Percentiles rank a stretch among this genome's conserved stretches.
phyloP scores from a whole-genome alignment of 2,113 vertebrate species.

The Amphiprion ocellaris region DNA sequence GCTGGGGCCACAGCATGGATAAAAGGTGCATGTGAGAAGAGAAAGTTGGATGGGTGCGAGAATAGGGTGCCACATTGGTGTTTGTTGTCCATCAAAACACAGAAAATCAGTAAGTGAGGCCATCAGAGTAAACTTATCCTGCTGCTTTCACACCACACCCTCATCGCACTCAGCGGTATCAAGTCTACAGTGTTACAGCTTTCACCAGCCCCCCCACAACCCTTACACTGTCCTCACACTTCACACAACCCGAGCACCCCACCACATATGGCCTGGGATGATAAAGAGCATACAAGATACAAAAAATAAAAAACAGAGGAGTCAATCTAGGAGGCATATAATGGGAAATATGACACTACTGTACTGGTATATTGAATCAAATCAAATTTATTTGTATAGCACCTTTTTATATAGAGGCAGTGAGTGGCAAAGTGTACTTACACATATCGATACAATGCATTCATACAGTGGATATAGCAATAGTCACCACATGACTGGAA shows the following conservation, averaged over 20 bases:
- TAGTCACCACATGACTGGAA: too few species aligned
- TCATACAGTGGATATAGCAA: not conserved
- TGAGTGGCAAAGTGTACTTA: not conserved
- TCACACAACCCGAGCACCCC: not conserved
- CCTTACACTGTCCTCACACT: not conserved
- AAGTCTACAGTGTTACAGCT: conserved; percentile 21
- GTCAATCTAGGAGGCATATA: not conserved
- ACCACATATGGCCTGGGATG: not conserved
- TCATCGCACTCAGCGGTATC: conserved; percentile 27
- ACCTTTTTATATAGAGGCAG: too few species aligned
- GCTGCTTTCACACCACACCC: conserved; percentile 61
- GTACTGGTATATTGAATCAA: too few species aligned
- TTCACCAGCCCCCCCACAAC: not conserved
- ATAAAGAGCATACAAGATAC: not conserved
- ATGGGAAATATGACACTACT: not conserved
- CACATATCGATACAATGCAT: not conserved
- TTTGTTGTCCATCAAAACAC: conserved; percentile 73
- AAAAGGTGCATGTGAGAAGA: conserved; percentile 51
- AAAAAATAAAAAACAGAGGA: not conserved
- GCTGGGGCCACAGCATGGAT: conserved; percentile 24
- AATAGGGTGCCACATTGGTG: conserved; percentile 54
- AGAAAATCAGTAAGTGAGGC: conserved; percentile 67
- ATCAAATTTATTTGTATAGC: too few species aligned
- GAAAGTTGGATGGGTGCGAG: conserved; percentile 33
- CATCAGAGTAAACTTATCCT: conserved; percentile 68